Evolutionary conservation across 2,888 invertebrate species (phyloP).

Genomic region (Lepidonotus clava): DNA sequence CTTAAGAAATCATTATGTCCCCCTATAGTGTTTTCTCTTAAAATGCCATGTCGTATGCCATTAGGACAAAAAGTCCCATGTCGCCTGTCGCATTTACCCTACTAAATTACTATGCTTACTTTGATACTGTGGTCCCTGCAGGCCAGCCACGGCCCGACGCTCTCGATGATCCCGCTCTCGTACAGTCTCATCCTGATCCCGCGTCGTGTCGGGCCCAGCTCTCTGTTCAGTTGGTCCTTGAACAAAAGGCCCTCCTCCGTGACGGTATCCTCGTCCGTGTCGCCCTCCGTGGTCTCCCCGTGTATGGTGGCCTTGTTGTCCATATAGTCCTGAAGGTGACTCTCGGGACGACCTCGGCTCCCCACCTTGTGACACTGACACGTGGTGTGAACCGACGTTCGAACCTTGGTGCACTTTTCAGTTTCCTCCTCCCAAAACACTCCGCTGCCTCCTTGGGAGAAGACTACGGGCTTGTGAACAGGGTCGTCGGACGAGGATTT

Average conservation of each 20-base stretch:
- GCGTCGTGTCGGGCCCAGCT: background rate
- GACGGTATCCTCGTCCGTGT: background rate
- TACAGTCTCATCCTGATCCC: slow-evolving; percentile 7
- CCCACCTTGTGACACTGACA: slow-evolving; percentile 16
- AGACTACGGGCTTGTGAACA: no score
- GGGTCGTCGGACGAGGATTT: background rate
- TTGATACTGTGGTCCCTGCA: slow-evolving; percentile 30
- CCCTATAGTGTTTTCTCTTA: no score
- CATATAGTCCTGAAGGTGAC: background rate
- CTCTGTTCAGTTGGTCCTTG: slow-evolving; percentile 11
- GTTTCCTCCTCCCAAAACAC: background rate
- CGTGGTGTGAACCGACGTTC: background rate
- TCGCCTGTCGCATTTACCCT: no score
- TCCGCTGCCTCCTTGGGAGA: background rate
- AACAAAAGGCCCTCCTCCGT: slow-evolving; percentile 3
- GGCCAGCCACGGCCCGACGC: slow-evolving; percentile 45
- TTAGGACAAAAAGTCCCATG: no score
- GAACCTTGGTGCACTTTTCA: background rate
- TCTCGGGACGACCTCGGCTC: background rate
- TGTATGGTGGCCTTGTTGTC: background rate
- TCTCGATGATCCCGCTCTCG: slow-evolving; percentile 52
- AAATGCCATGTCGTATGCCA: no score
- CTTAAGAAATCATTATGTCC: no score
- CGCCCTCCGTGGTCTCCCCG: background rate
- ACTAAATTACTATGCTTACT: slow-evolving; percentile 28